Evolutionary conservation across 2,888 invertebrate genomes (phyloP), one percentile per base, ranked within the genome.

Genomic region (Ophioninae sp.): DNA sequence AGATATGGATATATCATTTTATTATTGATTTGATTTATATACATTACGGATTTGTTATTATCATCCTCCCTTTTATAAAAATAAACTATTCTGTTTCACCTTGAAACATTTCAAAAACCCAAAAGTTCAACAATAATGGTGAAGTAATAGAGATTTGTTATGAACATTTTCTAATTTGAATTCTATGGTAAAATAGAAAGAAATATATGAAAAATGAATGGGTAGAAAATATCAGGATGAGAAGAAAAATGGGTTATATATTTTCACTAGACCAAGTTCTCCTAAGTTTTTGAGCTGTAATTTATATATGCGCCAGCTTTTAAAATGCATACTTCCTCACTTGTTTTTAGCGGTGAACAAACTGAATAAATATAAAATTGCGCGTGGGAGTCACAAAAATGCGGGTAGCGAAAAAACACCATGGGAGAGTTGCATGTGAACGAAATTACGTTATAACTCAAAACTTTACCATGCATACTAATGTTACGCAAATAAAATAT

Each of bases 401-500:
- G 13, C 20, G 13, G 39, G 13, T 51, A n/a, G 20, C n/a, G 37
- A 8, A 67, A 10, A 13, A 17, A 30, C n/a, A 23, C 51, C 17
- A n/a, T 37, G 67, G 17, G 13, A 41, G n/a, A 10, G 41, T 23
- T 65, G 22, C 67, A 22, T 59, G 37, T 23, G 56, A 41, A 44
- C 41, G 9, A 76, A 80, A 69, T 74, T 83, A 22, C 74, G 39
- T 73, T 64, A 20, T 65, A 65, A 71, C 59, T 80, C 39, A 51
- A 90, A 90, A 88, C 89, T 90, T 90, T 88, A 87, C 86, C 86
- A 90, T 89, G 89, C 86, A 90, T 89, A 89, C 87, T 86, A 85
- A 90, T 88, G 81, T 44, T 79, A 82, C 78, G 63, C 51, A 51
- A 58, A 59, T 71, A 73, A 61, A 72, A 73, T 59, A 22, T 75